A percentile compares a stretch with the other conserved stretches of the same genome.
Evolutionary conservation across 2,113 vertebrate species (phyloP).

Genomic region (Nansenia antarctica): DNA sequence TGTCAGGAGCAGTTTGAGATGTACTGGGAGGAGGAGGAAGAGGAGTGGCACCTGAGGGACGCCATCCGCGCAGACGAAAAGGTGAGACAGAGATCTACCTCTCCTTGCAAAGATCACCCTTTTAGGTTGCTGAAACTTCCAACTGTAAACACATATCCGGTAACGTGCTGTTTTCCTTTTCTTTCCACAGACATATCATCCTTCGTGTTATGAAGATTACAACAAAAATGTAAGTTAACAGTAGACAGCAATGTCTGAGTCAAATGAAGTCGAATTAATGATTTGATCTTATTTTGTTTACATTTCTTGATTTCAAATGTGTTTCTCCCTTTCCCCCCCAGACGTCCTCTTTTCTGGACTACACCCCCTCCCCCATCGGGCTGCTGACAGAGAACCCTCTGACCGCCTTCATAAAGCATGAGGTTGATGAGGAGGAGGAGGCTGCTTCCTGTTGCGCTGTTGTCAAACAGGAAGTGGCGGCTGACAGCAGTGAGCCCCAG

Average conservation of each 20-base stretch:
- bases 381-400: constrained; percentile 89
- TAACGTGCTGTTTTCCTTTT: not conserved
- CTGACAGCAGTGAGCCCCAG: constrained; percentile 45
- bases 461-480: constrained; percentile 85
- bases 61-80: constrained; percentile 93
- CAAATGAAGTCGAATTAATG: not conserved
- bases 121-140: not conserved
- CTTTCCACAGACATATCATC: constrained; percentile 91
- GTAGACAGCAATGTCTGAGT: constrained; percentile 12
- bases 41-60: constrained; percentile 98
- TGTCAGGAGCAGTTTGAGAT: constrained; percentile 98
- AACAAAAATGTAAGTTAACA: constrained; percentile 98
- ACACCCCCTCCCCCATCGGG: constrained; percentile 92
- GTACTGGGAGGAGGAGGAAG: constrained; percentile 98
- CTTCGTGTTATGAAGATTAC: constrained; percentile 96
- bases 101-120: no score
- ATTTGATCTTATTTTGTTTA: no score
- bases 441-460: constrained; percentile 60
- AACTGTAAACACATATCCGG: not conserved
- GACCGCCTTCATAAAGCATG: constrained; percentile 85
- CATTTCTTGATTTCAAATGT: no score
- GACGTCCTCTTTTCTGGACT: constrained; percentile 89
- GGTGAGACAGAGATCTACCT: constrained; percentile 65
- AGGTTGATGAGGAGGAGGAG: constrained; percentile 71
- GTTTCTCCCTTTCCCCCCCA: constrained; percentile 51